Percentiles rank a stretch among this genome's conserved stretches.
These are phyloP conservation scores for Cyphomyrus plagiostoma DNA, from an alignment of 2,113 vertebrate genomes.

Conservation along the genomic window DNA sequence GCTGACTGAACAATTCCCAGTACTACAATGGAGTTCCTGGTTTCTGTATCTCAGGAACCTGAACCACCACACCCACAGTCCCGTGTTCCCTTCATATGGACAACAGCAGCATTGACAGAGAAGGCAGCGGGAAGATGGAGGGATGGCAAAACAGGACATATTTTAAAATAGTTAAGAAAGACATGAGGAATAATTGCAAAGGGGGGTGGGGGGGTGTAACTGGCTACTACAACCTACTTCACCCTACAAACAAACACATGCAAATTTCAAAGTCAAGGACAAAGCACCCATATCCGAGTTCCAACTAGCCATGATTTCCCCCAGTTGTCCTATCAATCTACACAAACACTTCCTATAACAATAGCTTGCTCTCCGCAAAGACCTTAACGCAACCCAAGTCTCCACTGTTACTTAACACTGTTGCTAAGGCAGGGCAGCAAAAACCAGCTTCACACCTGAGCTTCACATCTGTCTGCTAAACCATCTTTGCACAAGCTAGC, in stretches of 20 bases:
- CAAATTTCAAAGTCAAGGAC: conserved; percentile 30
- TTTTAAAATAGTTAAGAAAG: background rate
- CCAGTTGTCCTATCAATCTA: conserved; percentile 29
- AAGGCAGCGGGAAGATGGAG: background rate
- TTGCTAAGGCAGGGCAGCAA: conserved; percentile 17
- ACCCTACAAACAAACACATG: conserved; percentile 21
- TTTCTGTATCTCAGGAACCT: background rate
- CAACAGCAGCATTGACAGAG: background rate
- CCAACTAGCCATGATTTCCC: conserved; percentile 11
- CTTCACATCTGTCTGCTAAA: background rate
- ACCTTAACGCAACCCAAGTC: conserved; percentile 30
- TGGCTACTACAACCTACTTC: conserved; percentile 3
- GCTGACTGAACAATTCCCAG: background rate
- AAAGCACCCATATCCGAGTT: conserved; percentile 3
- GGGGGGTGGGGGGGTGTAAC: conserved; percentile 14
- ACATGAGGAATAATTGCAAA: background rate
- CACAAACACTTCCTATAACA: conserved; percentile 37
- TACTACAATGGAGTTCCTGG: background rate
- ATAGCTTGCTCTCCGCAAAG: conserved; percentile 31
- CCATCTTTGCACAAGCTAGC: background rate
- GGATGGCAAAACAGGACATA: background rate
- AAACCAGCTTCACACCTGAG: background rate
- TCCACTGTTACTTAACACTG: background rate
- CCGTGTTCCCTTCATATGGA: background rate
- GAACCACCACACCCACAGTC: background rate